Evolutionary conservation across 2,797 vertebrate genomes (phyloP), one percentile per base, ranked within the genome.

Genomic region (Sebastes ruberrimus): DNA sequence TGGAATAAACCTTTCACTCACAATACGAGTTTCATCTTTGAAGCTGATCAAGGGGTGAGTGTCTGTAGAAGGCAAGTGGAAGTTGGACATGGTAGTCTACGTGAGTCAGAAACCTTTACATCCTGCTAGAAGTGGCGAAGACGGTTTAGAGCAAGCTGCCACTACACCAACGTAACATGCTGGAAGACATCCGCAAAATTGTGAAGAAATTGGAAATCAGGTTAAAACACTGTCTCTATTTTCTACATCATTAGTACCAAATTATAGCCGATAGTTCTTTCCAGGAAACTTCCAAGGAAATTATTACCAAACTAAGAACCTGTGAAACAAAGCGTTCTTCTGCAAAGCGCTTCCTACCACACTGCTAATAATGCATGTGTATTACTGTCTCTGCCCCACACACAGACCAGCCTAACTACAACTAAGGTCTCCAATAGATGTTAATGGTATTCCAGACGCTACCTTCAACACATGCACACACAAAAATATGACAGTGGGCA

Each of bases 401-500:
- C 33, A 71, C 30, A 56, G 53, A 22, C 42, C 20, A 70, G 14
- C 22, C 18, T 4, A n/a, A 11, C 75, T 42, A 5, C 30, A 59
- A 69, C 52, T 35, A 57, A 6, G 22, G 25, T 78, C 82, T 72
- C 30, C 7, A 53, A 46, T 30, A 23, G n/a, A 11, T 77, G 32
- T 69, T 33, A 55, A 60, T 28, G 16, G 56, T 25, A 32, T 76
- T 86, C n/a, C 46, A 71, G 55, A 66, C 52, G 25, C 55, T 32
- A 27, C 32, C 32, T 33, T 52, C 23, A 76, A 55, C 52, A 57
- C 20, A 64, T 71, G 52, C 35, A 27, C 2, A 35, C 18, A 82
- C 32, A 81, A 11, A 30, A 52, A 68, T 13, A 33, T 78, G 60
- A 84, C 56, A 62, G 53, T 56, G 77, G 71, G 63, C 30, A 74